Evolutionary conservation across 2,888 invertebrate species (phyloP).

Genomic region (Biston betularia): DNA sequence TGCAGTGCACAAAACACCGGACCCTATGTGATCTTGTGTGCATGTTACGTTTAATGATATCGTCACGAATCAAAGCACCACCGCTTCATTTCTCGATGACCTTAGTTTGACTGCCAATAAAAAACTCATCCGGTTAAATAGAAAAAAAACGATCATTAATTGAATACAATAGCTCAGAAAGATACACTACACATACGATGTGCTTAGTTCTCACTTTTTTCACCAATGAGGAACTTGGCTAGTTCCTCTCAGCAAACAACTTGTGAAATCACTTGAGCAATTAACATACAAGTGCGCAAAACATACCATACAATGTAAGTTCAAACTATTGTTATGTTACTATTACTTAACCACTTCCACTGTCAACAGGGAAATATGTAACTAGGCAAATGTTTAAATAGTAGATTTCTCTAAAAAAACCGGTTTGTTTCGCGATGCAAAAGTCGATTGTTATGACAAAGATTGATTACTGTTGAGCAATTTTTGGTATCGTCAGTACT

Average conservation of each 20-base stretch:
- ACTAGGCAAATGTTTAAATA: conserved; percentile 33
- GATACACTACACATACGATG: conserved; percentile 30
- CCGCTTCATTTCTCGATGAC: conserved; percentile 39
- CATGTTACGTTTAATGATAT: conserved; percentile 47
- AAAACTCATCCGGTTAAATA: conserved; percentile 42
- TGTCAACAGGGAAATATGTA: conserved; percentile 40
- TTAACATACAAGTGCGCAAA: conserved; percentile 43
- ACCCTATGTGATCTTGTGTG: conserved; percentile 42
- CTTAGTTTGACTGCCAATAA: conserved; percentile 41
- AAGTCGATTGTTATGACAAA: conserved; percentile 1
- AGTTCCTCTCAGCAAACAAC: conserved; percentile 37
- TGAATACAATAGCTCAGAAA: conserved; percentile 36
- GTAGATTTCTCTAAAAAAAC: conserved; percentile 33
- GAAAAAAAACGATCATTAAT: conserved; percentile 26
- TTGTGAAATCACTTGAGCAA: conserved; percentile 35
- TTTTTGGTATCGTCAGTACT: not conserved
- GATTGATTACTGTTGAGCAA: not conserved
- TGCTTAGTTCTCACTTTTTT: conserved; percentile 42
- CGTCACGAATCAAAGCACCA: conserved; percentile 43
- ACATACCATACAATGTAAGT: conserved; percentile 35
- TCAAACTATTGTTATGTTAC: conserved; percentile 42
- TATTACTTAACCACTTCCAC: conserved; percentile 42
- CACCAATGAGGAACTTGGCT: conserved; percentile 40
- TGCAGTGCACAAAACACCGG: conserved; percentile 46
- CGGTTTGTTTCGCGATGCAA: conserved; percentile 1